A percentile compares a stretch with the other conserved stretches of the same genome.
phyloP scores from a whole-genome alignment of 2,797 vertebrate genomes.

The Notamacropus eugenii region DNA sequence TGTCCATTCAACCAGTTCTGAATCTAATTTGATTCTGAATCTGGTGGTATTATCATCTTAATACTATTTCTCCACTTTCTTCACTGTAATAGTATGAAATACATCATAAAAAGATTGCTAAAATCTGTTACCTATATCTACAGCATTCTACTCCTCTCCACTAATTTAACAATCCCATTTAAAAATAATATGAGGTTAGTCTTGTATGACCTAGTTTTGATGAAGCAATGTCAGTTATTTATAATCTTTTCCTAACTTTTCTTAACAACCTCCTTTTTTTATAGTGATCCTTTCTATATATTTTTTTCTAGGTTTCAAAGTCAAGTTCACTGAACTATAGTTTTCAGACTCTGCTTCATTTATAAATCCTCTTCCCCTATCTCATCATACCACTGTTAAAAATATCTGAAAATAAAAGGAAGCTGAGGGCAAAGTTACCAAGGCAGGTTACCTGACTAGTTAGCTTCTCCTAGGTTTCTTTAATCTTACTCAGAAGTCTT shows the following conservation, averaged over 20 bases:
- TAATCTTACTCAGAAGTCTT: too few relatives aligned
- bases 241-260: not conserved
- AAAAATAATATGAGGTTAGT: not conserved
- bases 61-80: not conserved
- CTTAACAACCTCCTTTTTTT: not conserved
- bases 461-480: too few relatives aligned
- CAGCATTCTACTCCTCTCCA: not conserved
- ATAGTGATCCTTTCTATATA: not conserved
- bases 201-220: not conserved
- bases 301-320: not conserved
- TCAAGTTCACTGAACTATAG: not conserved
- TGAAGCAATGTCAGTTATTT: not conserved
- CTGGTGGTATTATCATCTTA: not conserved
- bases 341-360: not conserved
- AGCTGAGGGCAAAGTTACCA: too few relatives aligned
- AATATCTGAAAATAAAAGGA: too few relatives aligned
- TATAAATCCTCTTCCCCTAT: not conserved
- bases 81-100: not conserved
- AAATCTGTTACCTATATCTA: not conserved
- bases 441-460: too few relatives aligned
- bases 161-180: not conserved
- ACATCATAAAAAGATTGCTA: not conserved
- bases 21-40: not conserved
- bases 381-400: too few relatives aligned
- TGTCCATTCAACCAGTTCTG: not conserved